These are phyloP conservation scores for Drosophila fungiperda DNA, from an alignment of 2,888 invertebrate species.

Conservation along the genomic window DNA sequence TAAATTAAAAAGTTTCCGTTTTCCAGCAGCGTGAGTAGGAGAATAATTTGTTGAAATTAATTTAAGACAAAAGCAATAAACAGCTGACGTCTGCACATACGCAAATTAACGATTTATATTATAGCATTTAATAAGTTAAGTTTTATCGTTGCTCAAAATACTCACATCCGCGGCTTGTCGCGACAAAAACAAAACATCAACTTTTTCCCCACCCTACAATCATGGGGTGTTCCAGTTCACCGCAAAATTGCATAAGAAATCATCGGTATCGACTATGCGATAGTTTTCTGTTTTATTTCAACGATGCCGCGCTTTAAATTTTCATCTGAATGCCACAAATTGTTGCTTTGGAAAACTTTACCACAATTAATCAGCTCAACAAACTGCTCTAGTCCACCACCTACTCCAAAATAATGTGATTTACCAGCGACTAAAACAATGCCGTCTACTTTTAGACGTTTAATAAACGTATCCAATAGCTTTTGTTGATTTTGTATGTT, in stretches of 20 bases:
- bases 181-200: conserved; percentile 58
- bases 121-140: background rate
- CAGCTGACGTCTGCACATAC: conserved; percentile 16
- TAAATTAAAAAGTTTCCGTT: conserved; percentile 21
- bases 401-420: conserved; percentile 97
- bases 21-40: conserved; percentile 53
- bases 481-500: conserved; percentile 92
- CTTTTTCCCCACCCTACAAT: conserved; percentile 3
- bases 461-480: conserved; percentile 89
- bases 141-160: conserved; percentile 24
- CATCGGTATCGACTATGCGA: conserved; percentile 20
- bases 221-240: conserved; percentile 36
- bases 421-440: conserved; percentile 93
- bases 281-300: conserved; percentile 57
- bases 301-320: conserved; percentile 83
- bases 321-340: conserved; percentile 88
- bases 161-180: conserved; percentile 36
- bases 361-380: conserved; percentile 87
- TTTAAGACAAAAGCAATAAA: conserved; percentile 14
- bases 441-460: conserved; percentile 87
- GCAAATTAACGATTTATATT: conserved; percentile 10
- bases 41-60: conserved; percentile 40
- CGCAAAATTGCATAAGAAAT: conserved; percentile 9
- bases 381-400: conserved; percentile 93
- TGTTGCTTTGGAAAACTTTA: conserved; percentile 86